Evolutionary conservation across 1,140 invertebrate genomes (phyloP), one percentile per base, ranked within the genome.

Genomic region (Sarcophaga bullata): DNA sequence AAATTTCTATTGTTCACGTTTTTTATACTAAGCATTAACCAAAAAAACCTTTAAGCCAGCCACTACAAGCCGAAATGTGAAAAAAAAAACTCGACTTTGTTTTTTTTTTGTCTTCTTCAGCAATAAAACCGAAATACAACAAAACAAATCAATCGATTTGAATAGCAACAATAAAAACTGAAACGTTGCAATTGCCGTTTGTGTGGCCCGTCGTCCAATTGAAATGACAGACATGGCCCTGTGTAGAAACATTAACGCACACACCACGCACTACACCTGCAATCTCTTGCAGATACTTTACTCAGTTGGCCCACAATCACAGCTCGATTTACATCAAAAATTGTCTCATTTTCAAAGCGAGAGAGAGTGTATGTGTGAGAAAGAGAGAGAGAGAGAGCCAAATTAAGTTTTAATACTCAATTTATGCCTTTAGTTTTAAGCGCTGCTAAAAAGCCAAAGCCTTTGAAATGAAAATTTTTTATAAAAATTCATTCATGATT

Each of bases 1-100:
- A 87, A 88, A 89, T 89, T 88, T 90, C 88, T 89, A 90, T 88
- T 88, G 87, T 89, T 85, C 85, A 88, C 87, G 87, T 87, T 90
- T 90, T 90, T 90, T 90, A 90, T 90, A 90, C 88, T 89, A 78
- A 78, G 49, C 75, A 78, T 78, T 78, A 78, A 78, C n/a, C 75
- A 68, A 68, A 68, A 68, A 68, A 68, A 13, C 13, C 15, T 58
- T 72, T 82, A 80, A 62, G 78, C 25, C 25, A 62, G 78, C 25
- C 25, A 81, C 49, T 37, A 47, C 13, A 62, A 13, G 46, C 58
- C 46, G 17, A 62, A 58, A 80, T 13, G 47, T 80, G 19, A 58
- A 80, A 46, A 52, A n/a, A n/a, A n/a, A n/a, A n/a, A 47, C 37
- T 8, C 10, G 11, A 4, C 73, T 15, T 37, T 37, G 1, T 37